phyloP scores from a whole-genome alignment of 1,140 invertebrate genomes.

The Heliconius eleuchia region DNA sequence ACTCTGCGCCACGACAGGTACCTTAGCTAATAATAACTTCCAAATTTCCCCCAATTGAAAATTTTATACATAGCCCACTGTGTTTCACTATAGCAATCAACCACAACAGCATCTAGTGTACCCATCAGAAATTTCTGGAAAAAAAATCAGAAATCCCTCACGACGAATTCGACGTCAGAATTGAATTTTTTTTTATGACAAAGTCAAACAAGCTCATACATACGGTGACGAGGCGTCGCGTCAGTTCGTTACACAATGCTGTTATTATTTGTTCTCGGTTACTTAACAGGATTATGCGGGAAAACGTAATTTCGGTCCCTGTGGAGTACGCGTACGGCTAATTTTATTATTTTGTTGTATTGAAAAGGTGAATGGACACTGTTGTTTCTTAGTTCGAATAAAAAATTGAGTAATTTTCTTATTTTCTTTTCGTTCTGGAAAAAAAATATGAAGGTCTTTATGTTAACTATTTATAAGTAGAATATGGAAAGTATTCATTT shows the following conservation, averaged over 20 bases:
- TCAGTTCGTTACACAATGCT: constrained; percentile 35
- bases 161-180: neutral
- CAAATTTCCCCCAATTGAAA: too few species aligned
- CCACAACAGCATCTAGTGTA: neutral
- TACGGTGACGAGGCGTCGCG: constrained; percentile 25
- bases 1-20: too few species aligned
- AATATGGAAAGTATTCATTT: too few species aligned
- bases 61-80: neutral
- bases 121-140: neutral
- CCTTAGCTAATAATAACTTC: too few species aligned
- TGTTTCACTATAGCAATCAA: neutral
- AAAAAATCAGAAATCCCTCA: neutral
- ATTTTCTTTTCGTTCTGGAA: too few species aligned
- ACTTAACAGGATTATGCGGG: constrained; percentile 35
- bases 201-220: constrained; percentile 23
- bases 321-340: constrained; percentile 16
- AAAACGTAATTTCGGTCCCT: constrained; percentile 17
- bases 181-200: neutral
- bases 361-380: neutral
- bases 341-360: neutral
- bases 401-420: too few species aligned
- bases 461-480: too few species aligned
- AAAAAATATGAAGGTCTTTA: too few species aligned
- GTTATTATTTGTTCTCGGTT: constrained; percentile 37
- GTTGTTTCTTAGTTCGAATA: neutral